Conservation (phyloP, 30 jellyfish, hydroid and myxozoan genomes). For the Hydractinia symbiolongicarpus region DNA sequence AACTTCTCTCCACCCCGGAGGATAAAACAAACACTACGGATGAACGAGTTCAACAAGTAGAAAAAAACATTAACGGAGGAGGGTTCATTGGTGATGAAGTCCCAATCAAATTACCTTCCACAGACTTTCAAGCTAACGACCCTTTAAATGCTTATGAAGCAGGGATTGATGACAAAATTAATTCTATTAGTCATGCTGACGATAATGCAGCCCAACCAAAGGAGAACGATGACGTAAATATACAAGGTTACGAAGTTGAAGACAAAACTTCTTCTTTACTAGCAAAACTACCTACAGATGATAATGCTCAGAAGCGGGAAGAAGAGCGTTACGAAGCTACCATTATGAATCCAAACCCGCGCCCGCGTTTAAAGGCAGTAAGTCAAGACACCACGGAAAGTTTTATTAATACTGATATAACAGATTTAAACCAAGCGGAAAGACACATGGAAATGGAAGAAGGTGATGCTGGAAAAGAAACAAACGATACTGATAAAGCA, state of each 20-base stretch:
- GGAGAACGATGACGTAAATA: neutral
- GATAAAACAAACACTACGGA: neutral
- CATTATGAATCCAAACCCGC: constrained; percentile 30
- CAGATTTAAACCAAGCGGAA: constrained; percentile 7
- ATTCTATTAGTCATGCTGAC: neutral
- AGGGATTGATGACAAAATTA: neutral
- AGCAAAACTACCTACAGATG: constrained; percentile 10
- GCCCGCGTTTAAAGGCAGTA: neutral
- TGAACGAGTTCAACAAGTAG: neutral
- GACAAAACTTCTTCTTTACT: neutral
- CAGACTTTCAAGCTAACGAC: neutral
- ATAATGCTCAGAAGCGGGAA: constrained; percentile 25
- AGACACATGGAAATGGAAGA: constrained; percentile 18
- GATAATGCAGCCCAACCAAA: neutral
- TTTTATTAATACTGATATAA: neutral
- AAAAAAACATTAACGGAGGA: constrained; percentile 11
- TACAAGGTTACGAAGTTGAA: neutral
- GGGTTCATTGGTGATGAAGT: constrained; percentile 1
- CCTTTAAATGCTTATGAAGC: neutral
- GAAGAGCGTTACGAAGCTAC: constrained; percentile 27
- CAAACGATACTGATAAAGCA: neutral
- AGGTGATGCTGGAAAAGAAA: constrained; percentile 18
- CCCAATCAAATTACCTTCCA: neutral
- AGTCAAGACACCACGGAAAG: neutral
- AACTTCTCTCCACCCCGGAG: neutral